Conservation (phyloP, 1,140 invertebrate species). For the Fopius arisanus region DNA sequence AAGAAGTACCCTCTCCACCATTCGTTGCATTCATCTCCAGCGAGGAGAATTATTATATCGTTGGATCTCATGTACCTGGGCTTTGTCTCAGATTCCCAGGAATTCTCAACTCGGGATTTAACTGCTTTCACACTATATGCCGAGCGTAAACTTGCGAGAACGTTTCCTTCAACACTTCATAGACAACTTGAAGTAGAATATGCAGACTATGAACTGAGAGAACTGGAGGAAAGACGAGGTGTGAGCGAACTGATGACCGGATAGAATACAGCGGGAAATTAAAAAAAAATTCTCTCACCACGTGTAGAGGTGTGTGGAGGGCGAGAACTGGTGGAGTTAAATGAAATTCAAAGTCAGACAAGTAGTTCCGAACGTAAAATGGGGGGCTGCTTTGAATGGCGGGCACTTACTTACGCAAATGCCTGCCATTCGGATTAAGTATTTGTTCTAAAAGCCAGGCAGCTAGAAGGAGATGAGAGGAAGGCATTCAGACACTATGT, state of each 20-base stretch:
- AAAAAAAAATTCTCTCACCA: constrained; percentile 4
- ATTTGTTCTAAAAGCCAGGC: constrained; percentile 63
- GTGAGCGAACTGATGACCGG: not conserved
- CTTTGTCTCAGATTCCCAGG: constrained; percentile 46
- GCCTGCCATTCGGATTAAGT: constrained; percentile 62
- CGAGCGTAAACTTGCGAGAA: not conserved
- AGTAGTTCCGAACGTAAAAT: constrained; percentile 48
- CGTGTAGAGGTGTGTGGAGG: not conserved
- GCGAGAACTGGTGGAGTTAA: not conserved
- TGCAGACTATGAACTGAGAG: not conserved
- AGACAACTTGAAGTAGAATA: not conserved
- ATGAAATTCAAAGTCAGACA: constrained; percentile 15
- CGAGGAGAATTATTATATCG: constrained; percentile 43
- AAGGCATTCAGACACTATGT: constrained; percentile 18
- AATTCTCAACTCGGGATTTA: not conserved
- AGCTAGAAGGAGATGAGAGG: constrained; percentile 38
- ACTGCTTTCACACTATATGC: not conserved
- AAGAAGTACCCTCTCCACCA: constrained; percentile 9
- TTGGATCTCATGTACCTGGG: constrained; percentile 50
- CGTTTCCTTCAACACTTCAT: not conserved
- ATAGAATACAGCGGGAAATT: constrained; percentile 9
- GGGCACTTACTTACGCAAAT: constrained; percentile 62
- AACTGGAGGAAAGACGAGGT: not conserved
- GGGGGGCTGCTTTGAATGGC: constrained; percentile 54
- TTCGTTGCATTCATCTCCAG: constrained; percentile 39